Evolutionary conservation across 2,888 invertebrate species (phyloP), one percentile per base, ranked within the genome.

Genomic region (Callyntrura guangdongensis): DNA sequence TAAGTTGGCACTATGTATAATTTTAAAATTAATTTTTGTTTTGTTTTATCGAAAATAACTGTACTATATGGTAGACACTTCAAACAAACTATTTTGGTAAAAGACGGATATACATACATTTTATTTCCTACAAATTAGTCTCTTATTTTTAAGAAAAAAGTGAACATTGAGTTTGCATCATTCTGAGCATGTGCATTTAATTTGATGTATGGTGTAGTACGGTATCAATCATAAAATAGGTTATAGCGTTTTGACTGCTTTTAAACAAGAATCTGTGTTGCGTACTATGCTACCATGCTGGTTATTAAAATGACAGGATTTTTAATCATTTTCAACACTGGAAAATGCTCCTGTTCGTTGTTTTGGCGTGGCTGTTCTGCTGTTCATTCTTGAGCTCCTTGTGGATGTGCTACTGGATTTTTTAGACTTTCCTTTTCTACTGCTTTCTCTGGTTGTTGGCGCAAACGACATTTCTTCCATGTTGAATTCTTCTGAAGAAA

Each of bases 401-500:
- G 53, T 11, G 17, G 20, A 20, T 20, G 27, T 8, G 36, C 27
- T 27, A 64, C 45, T 86, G 22, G 77, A 61, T 25, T 53, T 74
- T 59, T 59, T 88, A 0, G 88, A 72, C 25, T 82, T 88, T 36
- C 0, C 56, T 56, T 72, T 85, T 6, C 20, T 36, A 20, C 27
- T 45, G 47, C 25, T 69, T 14, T 82, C 72, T 0, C 82, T 45
- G 27, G 20, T 20, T 17, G 88, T 53, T 0, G 25, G 22, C 0
- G 72, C 12, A 17, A 64, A 79, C 25, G 88, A 82, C 88, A 88
- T 88, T 61, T 88, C 88, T 47, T 88, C 88, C 88, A 88, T 88
- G 22, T 81, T 82, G 25, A 45, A 82, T 27, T 88, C 88, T 49
- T 88, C 88, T 8, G 88, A 88, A 59, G 88, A 88, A n/a, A 8